phyloP scores from a whole-genome alignment of 1,140 invertebrate genomes.

The Argopecten irradians region DNA sequence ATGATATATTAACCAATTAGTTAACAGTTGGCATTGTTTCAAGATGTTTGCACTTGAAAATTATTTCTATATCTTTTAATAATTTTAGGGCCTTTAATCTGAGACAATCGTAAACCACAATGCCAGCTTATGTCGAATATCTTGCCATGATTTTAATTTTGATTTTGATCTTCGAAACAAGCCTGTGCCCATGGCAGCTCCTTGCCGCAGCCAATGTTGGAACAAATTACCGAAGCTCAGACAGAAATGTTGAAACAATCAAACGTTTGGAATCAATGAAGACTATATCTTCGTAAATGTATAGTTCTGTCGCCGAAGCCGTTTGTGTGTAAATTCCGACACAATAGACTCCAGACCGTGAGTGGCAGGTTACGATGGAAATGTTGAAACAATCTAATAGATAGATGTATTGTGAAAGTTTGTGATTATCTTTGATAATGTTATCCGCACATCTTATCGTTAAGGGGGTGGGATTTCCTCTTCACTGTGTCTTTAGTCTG shows the following conservation, averaged over 20 bases:
- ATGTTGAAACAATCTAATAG: slow-evolving; percentile 18
- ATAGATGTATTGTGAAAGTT: slow-evolving; percentile 18
- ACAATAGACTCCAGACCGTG: not conserved
- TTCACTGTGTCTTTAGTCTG: not conserved
- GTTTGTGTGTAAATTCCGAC: not conserved
- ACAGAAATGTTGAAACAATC: slow-evolving; percentile 17
- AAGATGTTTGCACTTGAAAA: not conserved
- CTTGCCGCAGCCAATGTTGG: not conserved
- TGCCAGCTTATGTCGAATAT: not conserved
- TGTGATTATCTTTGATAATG: not conserved
- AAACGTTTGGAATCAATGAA: not conserved
- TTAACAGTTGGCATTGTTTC: not conserved
- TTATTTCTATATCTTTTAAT: not conserved
- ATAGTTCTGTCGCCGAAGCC: not conserved
- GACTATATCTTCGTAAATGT: not conserved
- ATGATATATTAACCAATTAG: not conserved
- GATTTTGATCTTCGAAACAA: not conserved
- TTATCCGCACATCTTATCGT: slow-evolving; percentile 1
- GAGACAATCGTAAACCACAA: slow-evolving; percentile 1
- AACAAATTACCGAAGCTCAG: not conserved
- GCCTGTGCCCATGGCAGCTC: not conserved
- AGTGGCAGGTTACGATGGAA: not conserved
- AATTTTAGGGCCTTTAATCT: not conserved
- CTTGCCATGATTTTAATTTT: not conserved
- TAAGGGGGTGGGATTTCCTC: not conserved